Base-by-base conservation (phyloP, 2,888 invertebrate species). In the Agrochola litura region DNA sequence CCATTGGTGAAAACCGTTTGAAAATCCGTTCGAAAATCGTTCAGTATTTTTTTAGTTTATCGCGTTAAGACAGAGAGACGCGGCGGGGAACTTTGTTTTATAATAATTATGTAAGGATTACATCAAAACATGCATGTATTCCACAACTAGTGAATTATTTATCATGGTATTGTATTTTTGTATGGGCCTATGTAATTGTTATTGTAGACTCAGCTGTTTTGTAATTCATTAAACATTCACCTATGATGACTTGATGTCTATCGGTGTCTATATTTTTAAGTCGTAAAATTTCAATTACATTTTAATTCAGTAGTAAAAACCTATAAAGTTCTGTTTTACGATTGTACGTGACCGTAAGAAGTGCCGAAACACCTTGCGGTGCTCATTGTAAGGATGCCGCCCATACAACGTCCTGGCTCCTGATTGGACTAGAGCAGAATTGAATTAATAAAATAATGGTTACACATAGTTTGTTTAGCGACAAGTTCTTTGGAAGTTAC, bases 321-420 rank as follows among this genome's bases (percentile, higher is more conserved):
- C 76, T 60, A 66, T 82, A 76, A 82, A 76, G 52, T 54, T 37
- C 5, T 58, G 5, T 61, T 83, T 85, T 76, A 83, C 60, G 86
- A 76, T 61, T 41, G 71, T 76, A 85, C 82, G 82, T 85, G 82
- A 66, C 56, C 19, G 6, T 68, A 46, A 76, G 64, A 85, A 65
- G 64, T 72, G 43, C 67, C 71, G 85, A 82, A 81, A 81, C 86
- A 82, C 60, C 82, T 82, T 85, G 85, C 54, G 10, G 6, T 37
- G 49, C 63, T 71, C 30, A 56, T 84, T 73, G 49, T 60, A 64
- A 22, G 9, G 22, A 71, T 77, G 30, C 63, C 78, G 63, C 67
- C 22, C 8, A 22, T 37, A 58, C 22, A 52, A 46, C 22, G 19
- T 25, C 43, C 63, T 78, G 63, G 5, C 83, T 77, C 56, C 67